Conservation (phyloP, 35 echinoderm and acorn worm species). For the Anneissia japonica region DNA sequence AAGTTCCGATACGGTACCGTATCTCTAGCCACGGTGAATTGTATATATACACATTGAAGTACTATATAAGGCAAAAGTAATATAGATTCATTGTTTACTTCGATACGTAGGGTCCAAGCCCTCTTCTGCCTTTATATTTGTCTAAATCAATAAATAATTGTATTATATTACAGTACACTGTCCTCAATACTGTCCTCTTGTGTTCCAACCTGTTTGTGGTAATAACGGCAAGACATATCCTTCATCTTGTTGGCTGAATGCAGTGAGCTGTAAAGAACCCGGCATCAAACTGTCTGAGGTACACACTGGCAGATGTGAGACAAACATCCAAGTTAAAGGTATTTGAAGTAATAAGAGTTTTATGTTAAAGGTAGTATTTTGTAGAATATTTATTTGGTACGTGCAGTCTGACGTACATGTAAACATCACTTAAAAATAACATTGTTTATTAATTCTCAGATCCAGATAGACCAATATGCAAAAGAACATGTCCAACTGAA, state of each 20-base stretch:
- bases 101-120: too few relatives aligned
- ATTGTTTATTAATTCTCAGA: too few relatives aligned
- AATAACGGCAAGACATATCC: not conserved
- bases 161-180: not conserved
- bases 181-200: not conserved
- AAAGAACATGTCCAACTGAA: not conserved
- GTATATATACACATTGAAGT: too few relatives aligned
- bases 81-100: too few relatives aligned
- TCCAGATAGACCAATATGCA: not conserved
- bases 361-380: too few relatives aligned
- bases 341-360: not conserved
- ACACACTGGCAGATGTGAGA: not conserved
- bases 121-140: too few relatives aligned
- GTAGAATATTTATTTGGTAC: too few relatives aligned
- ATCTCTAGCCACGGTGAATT: too few relatives aligned
- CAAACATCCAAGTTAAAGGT: not conserved
- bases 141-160: not conserved
- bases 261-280: not conserved
- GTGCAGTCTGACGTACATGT: too few relatives aligned
- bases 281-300: not conserved
- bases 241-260: not conserved
- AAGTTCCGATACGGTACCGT: too few relatives aligned
- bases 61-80: too few relatives aligned
- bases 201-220: not conserved
- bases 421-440: too few relatives aligned